A percentile compares a stretch with the other conserved stretches of the same genome.
Evolutionary conservation across 2,888 invertebrate genomes (phyloP).

Genomic region (Meiosimyza platycephala): DNA sequence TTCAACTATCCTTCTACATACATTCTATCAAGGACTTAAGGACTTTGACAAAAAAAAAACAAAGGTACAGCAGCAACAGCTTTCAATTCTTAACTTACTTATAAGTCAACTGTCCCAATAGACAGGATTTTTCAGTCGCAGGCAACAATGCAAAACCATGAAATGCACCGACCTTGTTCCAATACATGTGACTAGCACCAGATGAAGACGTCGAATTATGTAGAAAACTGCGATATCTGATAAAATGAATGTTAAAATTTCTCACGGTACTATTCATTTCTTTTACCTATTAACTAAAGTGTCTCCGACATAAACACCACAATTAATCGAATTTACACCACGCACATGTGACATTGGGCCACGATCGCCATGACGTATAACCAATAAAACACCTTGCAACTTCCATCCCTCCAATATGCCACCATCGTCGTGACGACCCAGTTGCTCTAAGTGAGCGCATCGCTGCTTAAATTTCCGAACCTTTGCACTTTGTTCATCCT

Average conservation of each 20-base stretch:
- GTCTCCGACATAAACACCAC: conserved; percentile 70
- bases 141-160: conserved; percentile 87
- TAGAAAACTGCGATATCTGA: conserved; percentile 64
- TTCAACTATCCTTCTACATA: too few species aligned
- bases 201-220: conserved; percentile 61
- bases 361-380: conserved; percentile 90
- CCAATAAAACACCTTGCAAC: conserved; percentile 72
- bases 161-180: conserved; percentile 84
- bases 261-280: conserved; percentile 30
- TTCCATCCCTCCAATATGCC: conserved; percentile 67
- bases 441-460: conserved; percentile 80
- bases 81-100: conserved; percentile 55
- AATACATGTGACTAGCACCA: conserved; percentile 72
- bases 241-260: neutral
- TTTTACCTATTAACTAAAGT: conserved; percentile 62
- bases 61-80: too few species aligned
- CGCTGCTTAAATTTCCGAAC: conserved; percentile 74
- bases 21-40: too few species aligned
- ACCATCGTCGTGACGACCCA: conserved; percentile 79
- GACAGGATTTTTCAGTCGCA: conserved; percentile 75
- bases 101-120: conserved; percentile 86
- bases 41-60: too few species aligned
- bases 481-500: conserved; percentile 72
- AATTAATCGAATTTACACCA: conserved; percentile 82
- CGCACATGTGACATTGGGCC: conserved; percentile 87